Percentiles rank a stretch among this genome's conserved stretches.
These are phyloP conservation scores for Varecia variegata DNA, from an alignment of 2,797 vertebrate genomes.

Conservation along the genomic window DNA sequence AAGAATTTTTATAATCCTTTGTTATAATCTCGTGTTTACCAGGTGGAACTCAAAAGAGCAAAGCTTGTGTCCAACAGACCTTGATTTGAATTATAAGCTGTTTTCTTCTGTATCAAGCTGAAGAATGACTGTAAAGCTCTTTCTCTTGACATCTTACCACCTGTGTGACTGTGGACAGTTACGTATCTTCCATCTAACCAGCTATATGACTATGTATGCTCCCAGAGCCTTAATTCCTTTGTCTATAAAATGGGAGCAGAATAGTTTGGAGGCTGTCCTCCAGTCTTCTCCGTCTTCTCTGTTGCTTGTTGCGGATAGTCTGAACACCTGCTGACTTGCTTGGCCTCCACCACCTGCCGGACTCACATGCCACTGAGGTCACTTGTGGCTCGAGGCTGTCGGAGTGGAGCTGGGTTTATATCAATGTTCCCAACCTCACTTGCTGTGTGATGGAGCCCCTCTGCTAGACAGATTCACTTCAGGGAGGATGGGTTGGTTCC, in stretches of 20 bases:
- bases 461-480: neutral
- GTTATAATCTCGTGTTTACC: neutral
- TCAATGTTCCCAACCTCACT: fast-evolving
- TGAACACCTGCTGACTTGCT: neutral
- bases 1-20: neutral
- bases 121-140: neutral
- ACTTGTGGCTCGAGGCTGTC: neutral
- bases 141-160: neutral
- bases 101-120: neutral
- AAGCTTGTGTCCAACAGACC: neutral
- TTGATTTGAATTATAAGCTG: neutral
- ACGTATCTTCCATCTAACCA: neutral
- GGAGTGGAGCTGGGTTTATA: neutral
- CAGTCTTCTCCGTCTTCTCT: neutral
- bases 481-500: neutral
- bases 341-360: too few species aligned
- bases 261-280: neutral
- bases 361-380: neutral
- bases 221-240: neutral
- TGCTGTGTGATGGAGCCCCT: neutral
- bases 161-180: neutral
- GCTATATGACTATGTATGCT: neutral
- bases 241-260: neutral
- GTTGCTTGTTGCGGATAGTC: neutral
- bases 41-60: neutral